Evolutionary conservation across 2,113 vertebrate genomes (phyloP).

Genomic region (Gobius niger): DNA sequence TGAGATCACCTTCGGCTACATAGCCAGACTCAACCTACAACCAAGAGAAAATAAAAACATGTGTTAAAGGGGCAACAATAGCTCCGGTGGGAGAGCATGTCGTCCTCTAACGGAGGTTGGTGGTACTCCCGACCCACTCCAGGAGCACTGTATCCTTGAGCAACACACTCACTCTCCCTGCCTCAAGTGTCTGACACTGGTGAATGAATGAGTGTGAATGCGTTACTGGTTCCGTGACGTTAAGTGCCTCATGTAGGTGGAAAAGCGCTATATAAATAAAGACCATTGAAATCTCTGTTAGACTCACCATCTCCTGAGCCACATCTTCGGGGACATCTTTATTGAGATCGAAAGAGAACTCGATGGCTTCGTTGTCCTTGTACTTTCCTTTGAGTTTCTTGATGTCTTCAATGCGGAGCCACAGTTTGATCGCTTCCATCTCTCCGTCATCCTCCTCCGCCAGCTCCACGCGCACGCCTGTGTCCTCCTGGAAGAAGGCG

Average conservation of each 20-base stretch:
- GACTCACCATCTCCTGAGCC: slow-evolving; percentile 95
- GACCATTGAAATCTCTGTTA: neutral
- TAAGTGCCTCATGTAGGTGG: neutral
- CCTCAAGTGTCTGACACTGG: no score
- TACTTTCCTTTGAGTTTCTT: slow-evolving; percentile 99
- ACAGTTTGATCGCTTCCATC: slow-evolving; percentile 95
- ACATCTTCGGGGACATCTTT: slow-evolving; percentile 96
- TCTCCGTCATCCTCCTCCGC: slow-evolving; percentile 97
- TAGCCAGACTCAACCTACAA: slow-evolving; percentile 94
- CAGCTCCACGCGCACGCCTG: slow-evolving; percentile 94
- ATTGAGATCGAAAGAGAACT: slow-evolving; percentile 96
- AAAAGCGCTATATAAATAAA: no score
- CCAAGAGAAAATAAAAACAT: neutral
- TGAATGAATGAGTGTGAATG: no score
- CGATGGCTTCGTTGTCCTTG: slow-evolving; percentile 98
- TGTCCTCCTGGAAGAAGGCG: slow-evolving; percentile 98
- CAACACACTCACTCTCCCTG: no score
- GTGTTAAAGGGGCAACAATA: no score
- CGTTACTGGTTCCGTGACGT: no score
- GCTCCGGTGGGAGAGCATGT: no score
- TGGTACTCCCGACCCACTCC: no score
- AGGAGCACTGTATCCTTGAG: no score
- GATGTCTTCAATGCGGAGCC: slow-evolving; percentile 95
- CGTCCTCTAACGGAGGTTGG: no score
- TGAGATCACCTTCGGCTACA: slow-evolving; percentile 95